Percentiles rank a stretch among this genome's conserved stretches.
Evolutionary conservation across 2,888 invertebrate species (phyloP).

Genomic region (Syritta pipiens): DNA sequence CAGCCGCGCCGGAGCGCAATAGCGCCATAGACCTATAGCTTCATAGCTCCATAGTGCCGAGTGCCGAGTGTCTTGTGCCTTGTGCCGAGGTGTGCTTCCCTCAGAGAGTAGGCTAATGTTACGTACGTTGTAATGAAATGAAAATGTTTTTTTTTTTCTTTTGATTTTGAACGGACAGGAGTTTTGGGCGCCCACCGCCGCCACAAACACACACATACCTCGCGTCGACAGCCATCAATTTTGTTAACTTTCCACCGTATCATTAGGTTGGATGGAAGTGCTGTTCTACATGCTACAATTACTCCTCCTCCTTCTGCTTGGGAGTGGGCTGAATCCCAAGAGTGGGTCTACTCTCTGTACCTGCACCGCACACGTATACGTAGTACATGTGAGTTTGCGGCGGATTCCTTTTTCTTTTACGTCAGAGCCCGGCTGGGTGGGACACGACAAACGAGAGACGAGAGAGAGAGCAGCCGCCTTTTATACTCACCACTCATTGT

Average conservation of each 20-base stretch:
- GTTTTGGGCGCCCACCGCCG: too few relatives aligned
- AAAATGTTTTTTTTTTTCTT: too few relatives aligned
- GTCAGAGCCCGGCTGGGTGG: constrained; percentile 27
- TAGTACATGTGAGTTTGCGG: background rate
- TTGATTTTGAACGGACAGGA: constrained; percentile 23
- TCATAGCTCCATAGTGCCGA: too few relatives aligned
- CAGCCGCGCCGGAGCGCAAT: too few relatives aligned
- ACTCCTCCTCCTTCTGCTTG: too few relatives aligned
- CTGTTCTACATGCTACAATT: constrained; percentile 32
- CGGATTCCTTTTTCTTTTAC: constrained; percentile 39
- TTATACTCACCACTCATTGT: constrained; percentile 34
- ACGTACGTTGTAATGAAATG: constrained; percentile 44
- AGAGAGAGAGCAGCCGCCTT: too few relatives aligned
- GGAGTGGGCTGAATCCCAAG: too few relatives aligned
- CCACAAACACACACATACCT: too few relatives aligned
- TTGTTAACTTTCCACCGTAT: constrained; percentile 31
- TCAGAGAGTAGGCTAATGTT: constrained; percentile 12
- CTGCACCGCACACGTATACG: background rate
- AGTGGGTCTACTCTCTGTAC: background rate
- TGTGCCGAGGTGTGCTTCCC: constrained; percentile 4
- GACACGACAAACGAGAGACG: constrained; percentile 13
- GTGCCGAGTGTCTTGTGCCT: too few relatives aligned
- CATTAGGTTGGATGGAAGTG: constrained; percentile 37
- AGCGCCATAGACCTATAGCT: too few relatives aligned
- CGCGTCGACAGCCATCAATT: constrained; percentile 40